Percentiles rank a stretch among this genome's conserved stretches.
These are phyloP conservation scores for Phenganax subtilis DNA, from an alignment of 92 coral and sea anemone genomes.

Conservation along the genomic window DNA sequence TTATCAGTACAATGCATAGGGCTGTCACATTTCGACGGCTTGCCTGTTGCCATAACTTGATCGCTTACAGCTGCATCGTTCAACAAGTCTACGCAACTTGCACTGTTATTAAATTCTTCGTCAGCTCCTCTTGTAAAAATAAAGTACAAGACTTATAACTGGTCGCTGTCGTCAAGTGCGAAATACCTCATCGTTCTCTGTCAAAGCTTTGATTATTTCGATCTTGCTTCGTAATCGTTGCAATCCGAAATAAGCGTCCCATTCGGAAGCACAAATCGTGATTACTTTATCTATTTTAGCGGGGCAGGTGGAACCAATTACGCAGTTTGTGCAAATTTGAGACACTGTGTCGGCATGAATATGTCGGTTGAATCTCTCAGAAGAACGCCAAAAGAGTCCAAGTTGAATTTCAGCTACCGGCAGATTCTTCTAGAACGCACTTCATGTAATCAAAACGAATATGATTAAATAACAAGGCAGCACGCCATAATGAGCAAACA, in stretches of 20 bases:
- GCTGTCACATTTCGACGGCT: conserved; percentile 44
- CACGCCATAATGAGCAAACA: not conserved
- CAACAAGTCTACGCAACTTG: conserved; percentile 45
- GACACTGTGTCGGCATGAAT: conserved; percentile 36
- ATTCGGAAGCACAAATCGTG: conserved; percentile 33
- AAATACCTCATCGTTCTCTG: conserved; percentile 42
- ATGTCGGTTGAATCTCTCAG: conserved; percentile 24
- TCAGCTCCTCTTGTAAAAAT: conserved; percentile 35
- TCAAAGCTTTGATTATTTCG: conserved; percentile 14
- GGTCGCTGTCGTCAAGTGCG: conserved; percentile 24
- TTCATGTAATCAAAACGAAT: conserved; percentile 7
- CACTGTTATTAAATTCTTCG: conserved; percentile 37
- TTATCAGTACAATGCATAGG: conserved; percentile 38
- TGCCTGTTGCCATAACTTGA: conserved; percentile 44
- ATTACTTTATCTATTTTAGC: not conserved
- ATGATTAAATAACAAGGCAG: not conserved
- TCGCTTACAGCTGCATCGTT: conserved; percentile 47
- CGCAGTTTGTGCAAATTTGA: conserved; percentile 11
- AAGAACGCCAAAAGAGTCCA: conserved; percentile 4
- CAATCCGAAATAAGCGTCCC: conserved; percentile 27
- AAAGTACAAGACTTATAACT: conserved; percentile 25
- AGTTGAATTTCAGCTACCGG: not conserved
- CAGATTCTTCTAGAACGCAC: conserved; percentile 12
- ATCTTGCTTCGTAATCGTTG: not conserved
- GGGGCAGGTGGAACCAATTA: conserved; percentile 39